These are phyloP conservation scores for Murina feae DNA, from an alignment of 2,113 vertebrate species.

Conservation along the genomic window DNA sequence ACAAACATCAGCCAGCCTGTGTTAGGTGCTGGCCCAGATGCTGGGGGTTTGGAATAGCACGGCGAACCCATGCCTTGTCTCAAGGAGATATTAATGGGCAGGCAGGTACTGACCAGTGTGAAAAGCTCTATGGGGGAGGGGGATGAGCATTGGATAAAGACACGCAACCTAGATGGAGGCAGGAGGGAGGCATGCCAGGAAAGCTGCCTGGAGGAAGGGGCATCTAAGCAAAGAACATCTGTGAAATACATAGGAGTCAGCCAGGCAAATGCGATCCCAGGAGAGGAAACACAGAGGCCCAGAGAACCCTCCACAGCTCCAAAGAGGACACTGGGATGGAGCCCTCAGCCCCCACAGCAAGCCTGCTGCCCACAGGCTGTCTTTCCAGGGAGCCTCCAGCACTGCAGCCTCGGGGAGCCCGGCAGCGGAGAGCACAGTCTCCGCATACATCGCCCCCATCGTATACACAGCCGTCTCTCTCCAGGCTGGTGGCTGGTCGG, in stretches of 20 bases:
- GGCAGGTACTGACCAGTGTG: background rate
- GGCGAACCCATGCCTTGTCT: background rate
- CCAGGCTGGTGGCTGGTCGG: slow-evolving; percentile 49
- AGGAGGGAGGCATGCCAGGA: background rate
- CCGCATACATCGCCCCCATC: slow-evolving; percentile 39
- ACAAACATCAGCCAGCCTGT: background rate
- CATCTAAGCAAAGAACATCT: background rate
- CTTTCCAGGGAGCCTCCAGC: background rate
- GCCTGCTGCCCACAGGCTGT: background rate
- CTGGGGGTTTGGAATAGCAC: background rate
- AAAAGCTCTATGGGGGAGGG: background rate
- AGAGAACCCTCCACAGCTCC: background rate
- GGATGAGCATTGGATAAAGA: background rate
- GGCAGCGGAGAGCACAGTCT: background rate
- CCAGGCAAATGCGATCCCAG: background rate
- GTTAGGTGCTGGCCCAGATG: background rate
- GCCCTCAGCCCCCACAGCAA: fast-evolving
- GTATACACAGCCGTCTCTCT: slow-evolving; percentile 50
- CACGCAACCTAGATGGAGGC: background rate
- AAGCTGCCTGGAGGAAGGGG: background rate
- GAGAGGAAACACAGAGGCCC: background rate
- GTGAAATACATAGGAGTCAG: background rate
- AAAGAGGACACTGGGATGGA: background rate
- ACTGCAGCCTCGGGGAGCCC: background rate
- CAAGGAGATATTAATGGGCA: background rate